Conservation (phyloP, 2,888 invertebrate genomes). For the Aspidiotus rigidus region DNA sequence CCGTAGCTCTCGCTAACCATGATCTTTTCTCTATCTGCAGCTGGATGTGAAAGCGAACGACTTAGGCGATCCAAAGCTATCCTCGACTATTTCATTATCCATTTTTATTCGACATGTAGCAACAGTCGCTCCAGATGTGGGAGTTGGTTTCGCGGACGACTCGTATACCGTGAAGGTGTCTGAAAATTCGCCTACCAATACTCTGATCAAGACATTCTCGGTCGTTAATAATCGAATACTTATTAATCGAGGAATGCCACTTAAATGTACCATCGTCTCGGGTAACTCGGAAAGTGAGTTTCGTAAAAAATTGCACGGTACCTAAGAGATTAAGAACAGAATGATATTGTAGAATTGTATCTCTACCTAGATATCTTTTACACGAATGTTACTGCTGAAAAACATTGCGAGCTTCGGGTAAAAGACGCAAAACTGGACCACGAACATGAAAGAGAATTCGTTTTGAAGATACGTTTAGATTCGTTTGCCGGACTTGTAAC, state of each 20-base stretch:
- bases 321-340: too few relatives aligned
- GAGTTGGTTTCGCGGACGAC: constrained; percentile 79
- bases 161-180: constrained; percentile 66
- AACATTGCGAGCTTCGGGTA: constrained; percentile 72
- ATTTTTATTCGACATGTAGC: constrained; percentile 75
- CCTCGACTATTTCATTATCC: constrained; percentile 69
- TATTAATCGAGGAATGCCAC: constrained; percentile 54
- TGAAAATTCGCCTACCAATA: constrained; percentile 62
- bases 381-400: constrained; percentile 62
- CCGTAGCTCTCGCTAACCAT: neutral
- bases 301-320: too few relatives aligned
- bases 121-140: constrained; percentile 58
- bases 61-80: constrained; percentile 73
- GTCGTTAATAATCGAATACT: constrained; percentile 64
- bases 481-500: constrained; percentile 72
- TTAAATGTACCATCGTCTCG: constrained; percentile 67
- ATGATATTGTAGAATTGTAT: neutral
- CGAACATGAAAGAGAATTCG: constrained; percentile 63
- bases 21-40: constrained; percentile 43
- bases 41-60: constrained; percentile 78
- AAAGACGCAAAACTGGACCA: constrained; percentile 64
- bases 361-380: constrained; percentile 54
- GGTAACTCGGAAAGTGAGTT: constrained; percentile 62
- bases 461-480: constrained; percentile 64
- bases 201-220: constrained; percentile 59